Conservation (phyloP, 2,113 vertebrate genomes). For the Strigops habroptila region DNA sequence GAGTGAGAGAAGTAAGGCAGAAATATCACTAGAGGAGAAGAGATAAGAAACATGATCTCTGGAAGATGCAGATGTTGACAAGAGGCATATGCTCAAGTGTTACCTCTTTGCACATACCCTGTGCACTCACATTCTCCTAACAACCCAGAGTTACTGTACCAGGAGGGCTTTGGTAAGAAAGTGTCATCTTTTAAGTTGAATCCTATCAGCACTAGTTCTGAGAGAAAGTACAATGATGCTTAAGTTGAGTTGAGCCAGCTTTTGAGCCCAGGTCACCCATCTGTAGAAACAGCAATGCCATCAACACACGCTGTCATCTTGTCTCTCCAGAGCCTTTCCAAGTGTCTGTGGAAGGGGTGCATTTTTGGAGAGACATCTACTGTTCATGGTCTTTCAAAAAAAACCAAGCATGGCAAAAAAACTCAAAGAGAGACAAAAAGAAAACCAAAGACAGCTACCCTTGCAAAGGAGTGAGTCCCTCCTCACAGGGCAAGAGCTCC, state of each 20-base stretch:
- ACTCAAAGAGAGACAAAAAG: no score
- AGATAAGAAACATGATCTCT: background rate
- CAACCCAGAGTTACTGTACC: no score
- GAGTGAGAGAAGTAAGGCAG: background rate
- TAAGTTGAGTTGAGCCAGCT: background rate
- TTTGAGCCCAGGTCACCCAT: background rate
- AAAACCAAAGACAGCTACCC: background rate
- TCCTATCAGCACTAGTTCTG: background rate
- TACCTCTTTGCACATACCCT: background rate
- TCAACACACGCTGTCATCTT: fast-evolving
- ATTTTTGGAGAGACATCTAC: background rate
- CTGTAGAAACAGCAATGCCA: background rate
- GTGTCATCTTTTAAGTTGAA: background rate
- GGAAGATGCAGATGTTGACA: background rate
- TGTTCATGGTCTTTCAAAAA: background rate
- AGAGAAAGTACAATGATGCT: fast-evolving
- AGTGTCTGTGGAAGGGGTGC: background rate
- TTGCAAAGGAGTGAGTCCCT: fast-evolving
- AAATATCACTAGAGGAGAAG: background rate
- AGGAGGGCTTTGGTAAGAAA: background rate
- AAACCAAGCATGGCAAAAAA: background rate
- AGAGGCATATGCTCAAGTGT: background rate
- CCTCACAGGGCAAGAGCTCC: fast-evolving
- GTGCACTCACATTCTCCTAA: background rate
- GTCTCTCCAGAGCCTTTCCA: background rate